phyloP scores from a whole-genome alignment of 1,140 invertebrate species.

The Oncopodura yosiiana region DNA sequence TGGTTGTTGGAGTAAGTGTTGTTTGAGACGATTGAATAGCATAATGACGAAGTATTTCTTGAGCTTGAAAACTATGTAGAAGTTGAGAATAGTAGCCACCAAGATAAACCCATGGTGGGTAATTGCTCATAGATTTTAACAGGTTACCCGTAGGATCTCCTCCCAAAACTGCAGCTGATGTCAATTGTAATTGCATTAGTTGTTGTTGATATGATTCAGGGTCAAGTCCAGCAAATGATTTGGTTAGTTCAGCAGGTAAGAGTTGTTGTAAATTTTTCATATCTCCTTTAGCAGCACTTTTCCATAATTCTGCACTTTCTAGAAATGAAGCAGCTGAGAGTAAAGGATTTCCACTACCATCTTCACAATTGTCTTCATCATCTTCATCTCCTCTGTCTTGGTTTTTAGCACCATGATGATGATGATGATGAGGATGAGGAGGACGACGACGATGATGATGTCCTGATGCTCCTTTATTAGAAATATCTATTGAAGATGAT shows the following conservation, averaged over 20 bases:
- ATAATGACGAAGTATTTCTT: constrained; percentile 37
- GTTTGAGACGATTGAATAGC: constrained; percentile 33
- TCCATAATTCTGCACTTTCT: not conserved
- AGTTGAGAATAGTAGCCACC: constrained; percentile 37
- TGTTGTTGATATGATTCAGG: constrained; percentile 34
- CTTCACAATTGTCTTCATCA: constrained; percentile 15
- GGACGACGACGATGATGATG: too few species aligned
- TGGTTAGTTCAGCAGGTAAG: constrained; percentile 26
- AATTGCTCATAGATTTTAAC: constrained; percentile 28
- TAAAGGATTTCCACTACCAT: not conserved
- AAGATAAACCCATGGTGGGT: constrained; percentile 37
- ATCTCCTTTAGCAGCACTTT: not conserved
- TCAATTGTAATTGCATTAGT: constrained; percentile 33
- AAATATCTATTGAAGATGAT: too few species aligned
- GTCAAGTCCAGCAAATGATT: constrained; percentile 27
- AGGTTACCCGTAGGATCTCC: constrained; percentile 26
- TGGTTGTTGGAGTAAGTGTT: constrained; percentile 15
- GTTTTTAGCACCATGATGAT: not conserved
- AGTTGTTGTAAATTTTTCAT: constrained; percentile 18
- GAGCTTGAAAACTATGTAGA: constrained; percentile 37
- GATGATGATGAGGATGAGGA: too few species aligned
- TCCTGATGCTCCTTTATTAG: too few species aligned
- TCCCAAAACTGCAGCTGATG: constrained; percentile 26
- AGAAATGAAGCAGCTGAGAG: not conserved
- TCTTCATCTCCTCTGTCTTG: constrained; percentile 12